Evolutionary conservation across 2,888 invertebrate species (phyloP), one percentile per base, ranked within the genome.

Genomic region (Torymus auratus): DNA sequence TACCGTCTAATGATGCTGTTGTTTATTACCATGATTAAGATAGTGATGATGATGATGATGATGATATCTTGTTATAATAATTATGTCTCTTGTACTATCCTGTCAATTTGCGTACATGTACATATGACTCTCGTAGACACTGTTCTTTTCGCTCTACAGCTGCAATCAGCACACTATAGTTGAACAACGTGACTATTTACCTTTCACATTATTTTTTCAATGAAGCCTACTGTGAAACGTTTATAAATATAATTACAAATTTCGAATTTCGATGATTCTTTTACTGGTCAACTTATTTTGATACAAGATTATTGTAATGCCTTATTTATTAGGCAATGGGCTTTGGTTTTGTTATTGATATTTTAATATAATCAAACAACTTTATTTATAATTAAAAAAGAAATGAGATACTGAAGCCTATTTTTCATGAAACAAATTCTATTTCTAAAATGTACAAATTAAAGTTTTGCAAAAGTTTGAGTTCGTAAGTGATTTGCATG

Each of bases 51-150:
- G n/a, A n/a, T n/a, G 17, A 76, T 76, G 53, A 76, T 55, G 53
- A 70, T 77, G 20, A n/a, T 58, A 20, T 58, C 17, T 64, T 17
- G 72, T 64, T 73, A 62, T 52, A 28, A 75, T 75, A 61, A 61
- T 58, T 74, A 74, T 75, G 68, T 75, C 67, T 68, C 75, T 53
- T 61, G 75, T 68, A 53, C 52, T 68, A 60, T 68, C n/a, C 55
- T 73, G 50, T 50, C 68, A 61, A 14, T 65, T 53, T 76, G 55
- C 68, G 61, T 69, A 11, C 4, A 50, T 69, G 77, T 77, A 56
- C 50, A 64, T 92, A 86, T 56, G 11, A 17, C 53, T 13, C 23
- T 62, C 52, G 69, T 55, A 61, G 69, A 77, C 70, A 70, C 62
- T 20, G 5, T 55, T 23, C 62, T 61, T 17, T 68, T 52, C 58